phyloP scores from a whole-genome alignment of 2,113 vertebrate genomes.

The Sebastes schlegelii region DNA sequence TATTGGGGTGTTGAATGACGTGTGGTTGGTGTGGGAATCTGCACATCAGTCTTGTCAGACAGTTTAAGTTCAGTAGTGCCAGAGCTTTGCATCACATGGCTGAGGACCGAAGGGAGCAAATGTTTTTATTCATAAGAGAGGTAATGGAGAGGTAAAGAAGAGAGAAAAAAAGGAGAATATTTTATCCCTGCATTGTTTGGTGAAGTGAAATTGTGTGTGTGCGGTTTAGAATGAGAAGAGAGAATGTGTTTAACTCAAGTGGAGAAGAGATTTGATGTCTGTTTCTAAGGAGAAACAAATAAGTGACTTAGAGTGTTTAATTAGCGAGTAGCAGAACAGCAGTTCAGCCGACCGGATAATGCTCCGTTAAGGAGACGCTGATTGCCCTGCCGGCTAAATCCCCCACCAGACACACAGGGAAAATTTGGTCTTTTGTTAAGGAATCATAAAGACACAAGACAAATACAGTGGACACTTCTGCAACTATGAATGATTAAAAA shows the following conservation, averaged over 20 bases:
- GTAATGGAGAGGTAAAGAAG: not conserved
- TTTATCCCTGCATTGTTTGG: not conserved
- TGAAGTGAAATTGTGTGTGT: not conserved
- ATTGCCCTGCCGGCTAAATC: slow-evolving; percentile 64
- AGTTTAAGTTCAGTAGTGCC: too few species aligned
- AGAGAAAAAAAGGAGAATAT: not conserved
- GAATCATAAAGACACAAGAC: not conserved
- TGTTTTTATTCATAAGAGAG: not conserved
- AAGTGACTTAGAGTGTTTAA: slow-evolving; percentile 59
- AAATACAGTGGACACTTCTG: not conserved
- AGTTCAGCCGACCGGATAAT: slow-evolving; percentile 59
- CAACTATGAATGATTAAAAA: not conserved
- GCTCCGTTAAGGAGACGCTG: slow-evolving; percentile 67
- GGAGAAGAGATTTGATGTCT: slow-evolving; percentile 42
- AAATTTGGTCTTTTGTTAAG: slow-evolving; percentile 61
- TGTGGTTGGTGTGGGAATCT: too few species aligned
- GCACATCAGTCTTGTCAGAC: too few species aligned
- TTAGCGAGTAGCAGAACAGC: slow-evolving; percentile 43
- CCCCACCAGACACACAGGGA: slow-evolving; percentile 15
- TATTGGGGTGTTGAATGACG: too few species aligned
- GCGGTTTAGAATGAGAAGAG: not conserved
- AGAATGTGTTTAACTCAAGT: slow-evolving; percentile 17
- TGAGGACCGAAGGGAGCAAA: not conserved
- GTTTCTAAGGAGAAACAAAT: slow-evolving; percentile 68
- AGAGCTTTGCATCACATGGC: not conserved